Evolutionary conservation across 2,888 invertebrate species (phyloP), one percentile per base, ranked within the genome.

Genomic region (Gymnosoma rotundatum): DNA sequence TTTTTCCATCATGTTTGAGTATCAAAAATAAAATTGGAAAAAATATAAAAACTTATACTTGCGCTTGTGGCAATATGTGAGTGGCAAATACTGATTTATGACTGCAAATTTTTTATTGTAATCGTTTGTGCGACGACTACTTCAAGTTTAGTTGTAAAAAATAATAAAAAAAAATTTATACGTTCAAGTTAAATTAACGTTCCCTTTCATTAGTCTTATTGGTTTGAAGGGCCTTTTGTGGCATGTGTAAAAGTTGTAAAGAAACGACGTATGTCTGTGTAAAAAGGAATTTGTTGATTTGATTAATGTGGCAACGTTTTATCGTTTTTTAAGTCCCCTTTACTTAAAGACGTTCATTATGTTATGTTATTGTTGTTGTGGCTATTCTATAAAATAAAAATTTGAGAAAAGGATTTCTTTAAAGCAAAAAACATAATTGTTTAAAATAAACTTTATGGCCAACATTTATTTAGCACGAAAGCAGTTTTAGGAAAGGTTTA

Each of bases 291-390:
- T 79, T 56, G 66, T 83, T 79, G 83, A 79, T 79, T 83, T 83
- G 83, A 83, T 80, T 80, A 83, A 83, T 80, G 78, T 64, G 69
- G 76, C 63, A 83, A 78, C 58, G 67, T 83, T 83, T 83, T 78
- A 80, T 83, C 76, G 69, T 69, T 83, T 69, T 83, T 61, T 69
- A 79, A 73, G 63, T 73, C 38, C 36, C 52, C 38, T 48, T 58
- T 73, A 48, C 42, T 12, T 12, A 64, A 80, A 83, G 50, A 63
- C 67, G 73, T 78, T 83, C 73, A 83, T 83, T 78, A 83, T 61
- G 75, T 72, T 79, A 36, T 4, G 38, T 38, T 52, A 12, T 61
- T 18, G 25, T 42, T 61, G 14, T 18, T 61, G 12, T 63, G 0
- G 38, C 54, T 36, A 32, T 32, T 52, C 21, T 52, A 32, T 54